phyloP scores from a whole-genome alignment of 1,140 invertebrate genomes.

The Zeugodacus cucurbitae region DNA sequence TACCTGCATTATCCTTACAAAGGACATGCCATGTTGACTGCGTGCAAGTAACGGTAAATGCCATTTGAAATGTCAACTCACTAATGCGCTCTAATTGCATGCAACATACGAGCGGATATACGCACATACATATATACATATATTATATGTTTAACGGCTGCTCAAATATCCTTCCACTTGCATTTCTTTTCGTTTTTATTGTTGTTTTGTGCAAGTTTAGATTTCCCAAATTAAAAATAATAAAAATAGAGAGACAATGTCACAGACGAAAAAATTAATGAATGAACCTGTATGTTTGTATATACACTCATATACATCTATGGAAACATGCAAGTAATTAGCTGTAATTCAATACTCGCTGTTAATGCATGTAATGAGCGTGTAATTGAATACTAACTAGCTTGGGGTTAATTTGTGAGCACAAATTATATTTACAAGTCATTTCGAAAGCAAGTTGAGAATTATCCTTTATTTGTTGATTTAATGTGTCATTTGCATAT shows the following conservation, averaged over 20 bases:
- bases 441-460: neutral
- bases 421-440: neutral
- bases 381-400: slow-evolving; percentile 17
- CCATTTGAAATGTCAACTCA: slow-evolving; percentile 19
- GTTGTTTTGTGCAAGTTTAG: neutral
- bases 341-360: neutral
- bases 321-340: neutral
- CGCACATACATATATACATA: neutral
- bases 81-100: slow-evolving; percentile 27
- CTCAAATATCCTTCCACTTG: neutral
- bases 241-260: neutral
- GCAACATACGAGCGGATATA: neutral
- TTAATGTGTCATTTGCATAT: no score
- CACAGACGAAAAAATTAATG: neutral
- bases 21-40: neutral
- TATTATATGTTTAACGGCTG: neutral
- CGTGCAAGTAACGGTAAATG: neutral
- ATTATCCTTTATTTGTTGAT: no score
- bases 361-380: neutral
- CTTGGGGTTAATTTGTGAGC: neutral
- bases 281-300: neutral
- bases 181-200: neutral
- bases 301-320: neutral
- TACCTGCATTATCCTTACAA: neutral
- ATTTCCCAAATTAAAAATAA: neutral